Base-by-base conservation (phyloP, 2,888 invertebrate genomes). In the Polia nebulosa region DNA sequence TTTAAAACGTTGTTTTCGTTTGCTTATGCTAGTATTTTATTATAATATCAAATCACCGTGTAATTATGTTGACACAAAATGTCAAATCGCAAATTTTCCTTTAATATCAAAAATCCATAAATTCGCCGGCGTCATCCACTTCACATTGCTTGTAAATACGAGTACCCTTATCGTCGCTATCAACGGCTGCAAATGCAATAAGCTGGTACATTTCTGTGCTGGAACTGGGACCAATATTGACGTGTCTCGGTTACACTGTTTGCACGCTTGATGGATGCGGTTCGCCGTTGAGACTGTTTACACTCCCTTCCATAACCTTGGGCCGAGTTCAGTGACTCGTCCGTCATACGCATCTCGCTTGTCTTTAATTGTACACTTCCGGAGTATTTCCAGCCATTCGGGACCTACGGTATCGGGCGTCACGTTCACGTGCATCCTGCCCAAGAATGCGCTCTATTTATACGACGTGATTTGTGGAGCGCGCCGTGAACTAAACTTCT, bases 291-390 rank as follows among this genome's bases (percentile, higher is more conserved):
- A 87, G 83, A 84, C 75, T 90, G 89, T 90, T 89, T 90, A 90
- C 89, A 83, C 87, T 92, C 90, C 89, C 87, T 88, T 86, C 87
- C 87, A 87, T 91, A 92, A 92, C 93, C 95, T 94, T 94, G 93
- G 78, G 67, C 76, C 32, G 90, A 89, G 95, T 91, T 95, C 93
- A 92, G 80, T 91, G 94, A 93, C 93, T 88, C 87, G 81, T 82
- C 84, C 82, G 83, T 87, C 86, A 87, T 82, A 86, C 83, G 83
- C 85, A 86, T 87, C 87, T 85, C 86, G 87, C 83, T 80, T 85
- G 87, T 84, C 87, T 91, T 89, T 91, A 91, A 91, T 92, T 91
- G 90, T 89, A 83, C 82, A 88, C 86, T 93, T 94, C 94, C 93
- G 93, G 91, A 87, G 89, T 90, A 92, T 90, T 93, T 92, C 88